Base-by-base conservation (phyloP, 1,140 invertebrate species). In the Temnothorax longispinosus region DNA sequence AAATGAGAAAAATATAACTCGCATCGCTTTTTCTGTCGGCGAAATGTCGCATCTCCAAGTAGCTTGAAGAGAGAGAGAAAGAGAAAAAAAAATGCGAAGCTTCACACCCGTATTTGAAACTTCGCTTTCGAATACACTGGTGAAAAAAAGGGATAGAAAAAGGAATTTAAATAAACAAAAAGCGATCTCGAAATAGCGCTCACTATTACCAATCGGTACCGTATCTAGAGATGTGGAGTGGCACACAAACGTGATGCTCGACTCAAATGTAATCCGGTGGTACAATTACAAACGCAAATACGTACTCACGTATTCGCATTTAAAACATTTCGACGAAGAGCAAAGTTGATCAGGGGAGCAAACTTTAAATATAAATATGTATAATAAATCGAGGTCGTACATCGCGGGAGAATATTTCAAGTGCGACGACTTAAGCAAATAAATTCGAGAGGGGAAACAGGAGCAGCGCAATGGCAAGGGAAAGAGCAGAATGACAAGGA, bases 171-270 rank as follows among this genome's bases (percentile, higher is more conserved):
- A 71, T 71, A 38, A 56, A 71, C 50, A 10, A 81, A 81, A 13
- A 81, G 21, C 47, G 52, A 71, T 71, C 15, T 56, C 64, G 78
- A 81, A 71, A 81, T 71, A 71, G 47, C 64, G 52, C 10, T 71
- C 18, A 18, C 44, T n/a, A 60, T 58, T 32, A 13, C 60, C 41
- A 18, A 77, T 8, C 6, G 4, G 21, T 47, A 32, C 6, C 27
- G 21, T n/a, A 18, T 13, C 38, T 81, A 7, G 38, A 41, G 21
- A 56, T 54, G 35, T 27, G 27, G 21, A 64, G 8, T 2, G 38
- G 3, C 32, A 67, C 11, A 56, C 47, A 27, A 78, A 67, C 32
- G n/a, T 65, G 21, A 13, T 38, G 15, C 27, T 27, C 35, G 38
- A 27, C n/a, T 18, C 18, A 27, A 44, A 21, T 7, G 41, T 38